Evolutionary conservation across 2,113 vertebrate genomes (phyloP).

Genomic region (Ardeotis arabs): DNA sequence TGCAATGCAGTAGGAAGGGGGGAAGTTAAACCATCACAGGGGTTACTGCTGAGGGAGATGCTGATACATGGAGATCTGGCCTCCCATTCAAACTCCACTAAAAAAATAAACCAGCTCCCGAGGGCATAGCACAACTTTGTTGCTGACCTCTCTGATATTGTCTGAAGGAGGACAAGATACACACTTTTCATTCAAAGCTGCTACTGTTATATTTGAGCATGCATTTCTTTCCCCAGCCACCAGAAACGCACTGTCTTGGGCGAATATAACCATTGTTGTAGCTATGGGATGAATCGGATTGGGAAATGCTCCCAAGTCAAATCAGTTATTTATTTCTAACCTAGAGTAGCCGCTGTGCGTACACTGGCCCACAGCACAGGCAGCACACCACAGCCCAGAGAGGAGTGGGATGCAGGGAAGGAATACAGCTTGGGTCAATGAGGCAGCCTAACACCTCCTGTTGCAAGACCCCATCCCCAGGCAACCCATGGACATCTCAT

Average conservation of each 20-base stretch:
- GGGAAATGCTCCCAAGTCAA: not conserved
- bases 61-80: not conserved
- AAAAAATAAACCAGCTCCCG: not conserved
- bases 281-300: not conserved
- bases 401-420: not conserved
- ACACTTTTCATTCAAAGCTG: not conserved
- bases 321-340: not conserved
- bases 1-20: not conserved
- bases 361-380: accelerated
- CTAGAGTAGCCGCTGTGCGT: too few species aligned
- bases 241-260: not conserved
- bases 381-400: not conserved
- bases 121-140: not conserved
- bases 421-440: not conserved
- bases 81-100: not conserved
- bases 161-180: not conserved
- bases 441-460: not conserved
- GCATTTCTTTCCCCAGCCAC: not conserved
- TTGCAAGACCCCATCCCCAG: not conserved
- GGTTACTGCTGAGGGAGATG: not conserved
- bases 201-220: not conserved
- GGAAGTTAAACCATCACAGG: not conserved
- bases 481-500: not conserved
- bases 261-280: not conserved
- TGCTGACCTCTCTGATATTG: not conserved